Base-by-base conservation (phyloP, 2,113 vertebrate species). In the Stomatorhinus ivindoensis region DNA sequence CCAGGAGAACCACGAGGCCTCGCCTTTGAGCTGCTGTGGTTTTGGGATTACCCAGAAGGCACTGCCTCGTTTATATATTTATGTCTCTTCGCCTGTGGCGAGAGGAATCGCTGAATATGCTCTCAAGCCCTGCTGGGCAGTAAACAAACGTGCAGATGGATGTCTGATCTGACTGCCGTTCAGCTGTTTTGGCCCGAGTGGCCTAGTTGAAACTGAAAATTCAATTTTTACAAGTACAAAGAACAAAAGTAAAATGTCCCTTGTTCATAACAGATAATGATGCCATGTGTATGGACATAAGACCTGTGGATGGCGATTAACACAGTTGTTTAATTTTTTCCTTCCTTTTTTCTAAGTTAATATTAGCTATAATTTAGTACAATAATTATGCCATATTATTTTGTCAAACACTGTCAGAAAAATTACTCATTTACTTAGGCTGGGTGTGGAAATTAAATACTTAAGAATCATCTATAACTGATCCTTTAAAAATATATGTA, bases 271-370 rank as follows among this genome's bases (percentile, higher is more conserved):
- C n/a, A 19, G n/a, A 69, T 69, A 31, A 27, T 31, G 27, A 69
- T 3, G 3, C 27, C 61, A 69, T 31, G 82, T 4, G 3, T 4
- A 9, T 46, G 15, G 39, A 17, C 76, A 82, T 15, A 42, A 82
- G 19, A 82, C 80, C 80, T 92, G 87, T 86, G 89, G 53, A 88
- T 35, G 89, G 87, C 50, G 89, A 89, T 39, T 90, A 44, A 90
- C 88, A 46, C 85, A 89, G 92, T 87, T 91, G 92, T 93, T 92
- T 90, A 47, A 76, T 19, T 53, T 87, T 48, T 91, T 53, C 47
- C 47, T 35, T 19, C 91, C 92, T 92, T 90, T 90, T 89, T 93
- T 90, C 90, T 89, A 91, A 93, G 92, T 91, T 91, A 91, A 92
- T 92, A 86, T 90, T 58, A 89, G 83, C 85, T 88, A 88, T 92